A percentile compares a stretch with the other conserved stretches of the same genome.
phyloP scores from a whole-genome alignment of 2,113 vertebrate genomes.

The Ictidomys tridecemlineatus region DNA sequence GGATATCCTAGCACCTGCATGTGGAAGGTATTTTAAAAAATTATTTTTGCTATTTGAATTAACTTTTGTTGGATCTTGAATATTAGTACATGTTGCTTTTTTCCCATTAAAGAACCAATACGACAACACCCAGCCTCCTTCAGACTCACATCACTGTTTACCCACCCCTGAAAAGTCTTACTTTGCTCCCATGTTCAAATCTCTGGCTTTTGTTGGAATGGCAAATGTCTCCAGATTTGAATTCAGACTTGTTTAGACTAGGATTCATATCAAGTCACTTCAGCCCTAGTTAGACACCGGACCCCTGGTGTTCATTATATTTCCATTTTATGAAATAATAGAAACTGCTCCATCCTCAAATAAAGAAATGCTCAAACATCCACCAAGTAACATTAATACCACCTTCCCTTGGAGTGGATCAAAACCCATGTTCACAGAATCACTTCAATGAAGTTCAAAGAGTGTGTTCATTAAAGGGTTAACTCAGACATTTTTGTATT shows the following conservation, averaged over 20 bases:
- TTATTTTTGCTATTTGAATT: not conserved
- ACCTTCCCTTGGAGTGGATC: not conserved
- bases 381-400: not conserved
- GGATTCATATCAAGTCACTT: not conserved
- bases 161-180: not conserved
- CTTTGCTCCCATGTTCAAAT: not conserved
- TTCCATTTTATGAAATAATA: not conserved
- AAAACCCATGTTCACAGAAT: not conserved
- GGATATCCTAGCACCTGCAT: not conserved
- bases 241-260: not conserved
- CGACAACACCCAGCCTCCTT: not conserved
- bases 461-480: not conserved
- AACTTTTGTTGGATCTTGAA: not conserved
- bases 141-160: not conserved
- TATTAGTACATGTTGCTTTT: not conserved
- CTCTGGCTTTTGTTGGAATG: not conserved
- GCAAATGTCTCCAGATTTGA: conserved; percentile 31
- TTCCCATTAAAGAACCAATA: not conserved
- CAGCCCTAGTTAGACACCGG: not conserved
- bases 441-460: not conserved
- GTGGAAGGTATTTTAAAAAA: not conserved
- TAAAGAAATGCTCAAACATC: not conserved
- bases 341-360: not conserved
- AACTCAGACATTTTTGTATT: not conserved
- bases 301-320: not conserved